Base-by-base conservation (phyloP, 1,140 invertebrate genomes). In the Trypoxylus dichotomus region DNA sequence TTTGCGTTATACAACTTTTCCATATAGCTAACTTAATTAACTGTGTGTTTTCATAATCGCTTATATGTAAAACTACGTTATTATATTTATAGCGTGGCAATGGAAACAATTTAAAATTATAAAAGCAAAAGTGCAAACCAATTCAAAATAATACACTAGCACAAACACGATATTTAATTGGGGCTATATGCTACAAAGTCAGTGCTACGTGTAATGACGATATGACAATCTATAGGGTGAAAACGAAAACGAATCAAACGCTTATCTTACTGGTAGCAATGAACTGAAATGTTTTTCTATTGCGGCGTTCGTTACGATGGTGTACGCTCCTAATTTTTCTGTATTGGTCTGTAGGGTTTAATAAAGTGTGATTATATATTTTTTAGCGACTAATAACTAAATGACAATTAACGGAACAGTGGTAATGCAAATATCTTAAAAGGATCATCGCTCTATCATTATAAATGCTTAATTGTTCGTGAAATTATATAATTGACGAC, bases 221-320 rank as follows among this genome's bases (percentile, higher is more conserved):
- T 71, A 29, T 71, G 24, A n/a, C n/a, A 75, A 27, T 24, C 74
- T 76, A 68, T 58, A 15, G 24, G 32, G 58, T 76, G 54, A 68
- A 76, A 60, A 77, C 7, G 47, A 77, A 10, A 74, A 74, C 19
- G n/a, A 42, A 74, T 41, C 19, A 43, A 37, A 74, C 19, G 71
- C n/a, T 43, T 32, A 77, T 78, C 85, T 85, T 85, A 85, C 85
- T 77, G 82, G 82, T 74, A 81, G 76, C 24, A 83, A 76, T 79
- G 82, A 85, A 79, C 80, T 77, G 58, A 81, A 83, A 83, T 77
- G 83, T 82, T 80, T 85, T 85, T 84, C 83, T 83, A 73, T 81
- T 81, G 71, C 83, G 83, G 43, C 83, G 82, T 77, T 84, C 83
- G 71, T 80, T 80, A 82, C 82, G 85, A 78, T 75, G 78, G 63